Evolutionary conservation across 2,888 invertebrate genomes (phyloP).

Genomic region (Papilio gigon): DNA sequence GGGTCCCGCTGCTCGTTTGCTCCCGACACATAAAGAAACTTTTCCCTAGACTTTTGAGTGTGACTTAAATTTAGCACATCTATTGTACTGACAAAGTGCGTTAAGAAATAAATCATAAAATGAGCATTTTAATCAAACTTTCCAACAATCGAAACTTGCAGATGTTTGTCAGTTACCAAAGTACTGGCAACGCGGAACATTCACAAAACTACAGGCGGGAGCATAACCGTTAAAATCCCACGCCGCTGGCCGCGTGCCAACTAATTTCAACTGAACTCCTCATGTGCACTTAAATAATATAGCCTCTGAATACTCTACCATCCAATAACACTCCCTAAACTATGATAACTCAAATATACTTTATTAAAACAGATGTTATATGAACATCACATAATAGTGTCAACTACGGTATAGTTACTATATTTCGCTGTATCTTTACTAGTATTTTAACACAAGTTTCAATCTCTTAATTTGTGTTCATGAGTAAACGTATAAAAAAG

Average conservation of each 20-base stretch:
- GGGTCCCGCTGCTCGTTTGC: too few relatives aligned
- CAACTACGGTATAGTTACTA: not conserved
- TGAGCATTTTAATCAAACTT: slow-evolving; percentile 9
- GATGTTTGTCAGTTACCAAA: slow-evolving; percentile 1
- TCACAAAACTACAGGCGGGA: slow-evolving; percentile 5
- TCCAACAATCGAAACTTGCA: not conserved
- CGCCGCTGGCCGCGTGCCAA: slow-evolving; percentile 16
- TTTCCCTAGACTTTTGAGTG: too few relatives aligned
- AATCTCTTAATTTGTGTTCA: not conserved
- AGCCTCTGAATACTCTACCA: slow-evolving; percentile 20
- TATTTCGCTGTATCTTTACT: not conserved
- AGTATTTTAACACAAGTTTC: not conserved
- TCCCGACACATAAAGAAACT: too few relatives aligned
- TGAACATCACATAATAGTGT: not conserved
- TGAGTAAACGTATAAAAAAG: not conserved
- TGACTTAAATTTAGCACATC: not conserved
- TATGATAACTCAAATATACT: not conserved
- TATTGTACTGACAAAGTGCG: not conserved
- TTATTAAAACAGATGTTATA: not conserved
- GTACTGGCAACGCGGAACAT: slow-evolving; percentile 6
- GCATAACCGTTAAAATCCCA: slow-evolving; percentile 19
- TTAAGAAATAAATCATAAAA: not conserved
- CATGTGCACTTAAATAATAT: slow-evolving; percentile 21
- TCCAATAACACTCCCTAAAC: slow-evolving; percentile 13
- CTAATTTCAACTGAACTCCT: slow-evolving; percentile 20